Evolutionary conservation across 1,140 invertebrate genomes (phyloP).

Genomic region (Frieseomelitta varia): DNA sequence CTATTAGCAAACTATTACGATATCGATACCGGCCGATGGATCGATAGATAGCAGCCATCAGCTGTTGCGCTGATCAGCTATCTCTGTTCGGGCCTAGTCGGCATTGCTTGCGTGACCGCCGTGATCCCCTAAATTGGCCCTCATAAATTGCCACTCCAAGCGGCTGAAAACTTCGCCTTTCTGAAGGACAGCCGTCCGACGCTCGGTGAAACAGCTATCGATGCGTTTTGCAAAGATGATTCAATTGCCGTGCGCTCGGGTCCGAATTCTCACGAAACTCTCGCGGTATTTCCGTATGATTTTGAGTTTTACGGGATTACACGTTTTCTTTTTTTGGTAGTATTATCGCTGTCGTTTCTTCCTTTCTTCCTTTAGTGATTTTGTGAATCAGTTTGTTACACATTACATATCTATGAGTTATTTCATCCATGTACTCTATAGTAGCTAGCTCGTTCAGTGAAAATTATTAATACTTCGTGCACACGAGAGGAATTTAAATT

Average conservation of each 20-base stretch:
- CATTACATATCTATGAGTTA: too few species aligned
- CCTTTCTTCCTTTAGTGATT: not conserved
- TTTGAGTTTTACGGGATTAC: not conserved
- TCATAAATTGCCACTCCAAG: slow-evolving; percentile 55
- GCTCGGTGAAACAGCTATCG: not conserved
- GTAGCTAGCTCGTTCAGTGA: too few species aligned
- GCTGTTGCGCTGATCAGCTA: slow-evolving; percentile 74
- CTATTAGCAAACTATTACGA: slow-evolving; percentile 77
- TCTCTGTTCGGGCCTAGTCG: slow-evolving; percentile 60
- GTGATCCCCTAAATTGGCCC: slow-evolving; percentile 63
- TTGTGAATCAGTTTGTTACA: too few species aligned
- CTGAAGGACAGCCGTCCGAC: slow-evolving; percentile 15
- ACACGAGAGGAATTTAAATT: too few species aligned
- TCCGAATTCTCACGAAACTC: not conserved
- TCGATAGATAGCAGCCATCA: slow-evolving; percentile 71
- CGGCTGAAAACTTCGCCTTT: slow-evolving; percentile 17
- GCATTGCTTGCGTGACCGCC: slow-evolving; percentile 43
- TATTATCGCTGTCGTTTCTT: not conserved
- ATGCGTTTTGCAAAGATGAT: not conserved
- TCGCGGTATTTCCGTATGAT: too few species aligned
- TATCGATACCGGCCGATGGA: slow-evolving; percentile 68
- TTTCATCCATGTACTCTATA: too few species aligned
- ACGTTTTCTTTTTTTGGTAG: not conserved
- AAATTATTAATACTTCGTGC: too few species aligned
- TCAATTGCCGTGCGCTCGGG: not conserved